Evolutionary conservation across 1,140 invertebrate genomes (phyloP), one percentile per base, ranked within the genome.

Genomic region (Ruditapes philippinarum): DNA sequence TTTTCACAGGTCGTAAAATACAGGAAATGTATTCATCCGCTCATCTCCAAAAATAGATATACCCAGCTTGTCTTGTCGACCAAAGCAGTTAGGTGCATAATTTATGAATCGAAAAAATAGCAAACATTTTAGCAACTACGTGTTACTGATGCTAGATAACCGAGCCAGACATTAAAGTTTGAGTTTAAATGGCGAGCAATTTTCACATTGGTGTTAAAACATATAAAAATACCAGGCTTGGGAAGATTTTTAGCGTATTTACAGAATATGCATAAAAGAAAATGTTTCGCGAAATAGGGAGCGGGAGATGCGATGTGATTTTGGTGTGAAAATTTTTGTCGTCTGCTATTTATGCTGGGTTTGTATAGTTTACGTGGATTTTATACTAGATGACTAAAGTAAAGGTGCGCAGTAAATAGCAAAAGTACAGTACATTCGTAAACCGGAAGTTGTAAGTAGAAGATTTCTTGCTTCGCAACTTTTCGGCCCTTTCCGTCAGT

Each of bases 61-160:
- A 38, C 7, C 19, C 5, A 38, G 65, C 31, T 28, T 14, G 33
- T 38, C 22, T 14, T 36, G 65, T 38, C 65, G 22, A 38, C 36
- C 65, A 70, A 38, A 36, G 4, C 28, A 65, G 65, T 70, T 70
- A 70, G 28, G 36, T 70, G 36, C 65, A 70, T 70, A 70, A 70
- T 70, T 70, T 70, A 70, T 70, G 33, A 70, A 70, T 70, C 65
- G 65, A 70, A 70, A 70, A n/a, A 38, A 70, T 70, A 14, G 65
- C 36, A 25, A 38, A 70, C 33, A 70, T 70, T 70, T 70, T 70
- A 70, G 65, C 65, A 38, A 7, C 3, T 70, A 70, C 17, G 65
- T 70, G 65, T 70, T 70, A 70, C 65, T 70, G 65, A 70, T 70
- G 3, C 1, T 17, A 31, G 65, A 70, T 70, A 70, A 1, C 65